Evolutionary conservation across 2,888 invertebrate species (phyloP).

Genomic region (Isoperla grammatica): DNA sequence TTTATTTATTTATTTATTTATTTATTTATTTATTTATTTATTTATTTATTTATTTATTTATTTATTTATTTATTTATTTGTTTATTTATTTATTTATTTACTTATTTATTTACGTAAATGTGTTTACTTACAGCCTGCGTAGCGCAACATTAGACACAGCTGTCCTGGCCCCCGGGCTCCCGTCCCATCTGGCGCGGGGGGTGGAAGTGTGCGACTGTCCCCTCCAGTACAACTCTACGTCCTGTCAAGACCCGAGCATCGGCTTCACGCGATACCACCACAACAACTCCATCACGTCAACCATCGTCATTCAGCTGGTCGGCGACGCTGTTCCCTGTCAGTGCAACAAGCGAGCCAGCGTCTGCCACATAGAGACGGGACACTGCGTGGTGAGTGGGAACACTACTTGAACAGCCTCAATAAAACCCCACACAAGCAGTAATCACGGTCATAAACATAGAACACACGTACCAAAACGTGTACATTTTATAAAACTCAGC

Average conservation of each 20-base stretch:
- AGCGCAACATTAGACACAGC: constrained; percentile 82
- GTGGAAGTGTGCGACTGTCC: constrained; percentile 87
- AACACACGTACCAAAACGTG: not conserved
- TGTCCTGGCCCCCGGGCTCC: constrained; percentile 58
- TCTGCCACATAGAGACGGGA: constrained; percentile 80
- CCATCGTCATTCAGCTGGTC: constrained; percentile 70
- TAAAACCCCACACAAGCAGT: too few relatives aligned
- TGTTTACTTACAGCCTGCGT: constrained; percentile 57
- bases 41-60: too few relatives aligned
- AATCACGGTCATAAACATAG: not conserved
- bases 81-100: too few relatives aligned
- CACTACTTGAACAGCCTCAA: constrained; percentile 8
- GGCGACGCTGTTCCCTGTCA: constrained; percentile 74
- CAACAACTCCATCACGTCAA: constrained; percentile 50
- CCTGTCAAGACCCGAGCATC: constrained; percentile 82
- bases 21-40: too few relatives aligned
- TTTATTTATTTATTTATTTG: too few relatives aligned
- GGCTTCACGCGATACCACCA: constrained; percentile 79
- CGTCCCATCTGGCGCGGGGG: constrained; percentile 65
- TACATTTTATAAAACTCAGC: constrained; percentile 5
- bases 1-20: too few relatives aligned
- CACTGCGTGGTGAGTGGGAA: constrained; percentile 73
- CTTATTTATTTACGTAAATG: too few relatives aligned
- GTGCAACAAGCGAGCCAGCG: constrained; percentile 71
- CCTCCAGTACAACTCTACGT: constrained; percentile 70